These are phyloP conservation scores for Hylyphantes graminicola DNA, from an alignment of 1,140 invertebrate genomes.

Conservation along the genomic window DNA sequence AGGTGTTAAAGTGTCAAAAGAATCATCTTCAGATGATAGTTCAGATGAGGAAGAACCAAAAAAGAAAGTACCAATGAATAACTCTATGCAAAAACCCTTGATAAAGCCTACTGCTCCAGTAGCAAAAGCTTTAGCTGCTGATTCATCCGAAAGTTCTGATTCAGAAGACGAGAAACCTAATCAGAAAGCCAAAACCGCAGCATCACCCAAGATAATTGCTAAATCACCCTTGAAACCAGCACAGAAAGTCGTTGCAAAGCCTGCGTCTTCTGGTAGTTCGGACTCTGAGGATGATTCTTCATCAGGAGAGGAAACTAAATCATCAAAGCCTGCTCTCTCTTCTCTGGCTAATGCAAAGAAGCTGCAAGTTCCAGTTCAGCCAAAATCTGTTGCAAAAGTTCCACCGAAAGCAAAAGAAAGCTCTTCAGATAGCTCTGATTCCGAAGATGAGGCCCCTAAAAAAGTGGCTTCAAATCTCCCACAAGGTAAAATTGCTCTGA, in stretches of 20 bases:
- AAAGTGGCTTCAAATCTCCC: neutral
- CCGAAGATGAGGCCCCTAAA: slow-evolving; percentile 13
- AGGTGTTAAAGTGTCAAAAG: neutral
- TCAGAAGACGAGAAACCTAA: slow-evolving; percentile 3
- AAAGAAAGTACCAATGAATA: neutral
- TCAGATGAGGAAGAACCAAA: too few relatives aligned
- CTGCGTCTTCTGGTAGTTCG: slow-evolving; percentile 2
- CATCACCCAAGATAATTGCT: neutral
- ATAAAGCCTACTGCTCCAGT: neutral
- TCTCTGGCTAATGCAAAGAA: neutral
- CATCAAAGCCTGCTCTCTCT: neutral
- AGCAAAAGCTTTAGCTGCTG: neutral
- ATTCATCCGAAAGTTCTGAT: slow-evolving; percentile 25
- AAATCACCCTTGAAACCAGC: neutral
- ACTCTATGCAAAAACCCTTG: neutral
- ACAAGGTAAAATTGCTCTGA: neutral
- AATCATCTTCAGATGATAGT: neutral
- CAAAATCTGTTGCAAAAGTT: too few relatives aligned
- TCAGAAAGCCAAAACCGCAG: neutral
- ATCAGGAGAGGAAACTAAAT: slow-evolving; percentile 1
- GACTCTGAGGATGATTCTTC: slow-evolving; percentile 26
- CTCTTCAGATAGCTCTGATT: slow-evolving; percentile 8
- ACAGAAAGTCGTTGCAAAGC: neutral
- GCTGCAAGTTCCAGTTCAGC: neutral
- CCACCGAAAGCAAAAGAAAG: neutral